Evolutionary conservation across 2,797 vertebrate species (phyloP), one percentile per base, ranked within the genome.

Genomic region (Eutrigla gurnardus): DNA sequence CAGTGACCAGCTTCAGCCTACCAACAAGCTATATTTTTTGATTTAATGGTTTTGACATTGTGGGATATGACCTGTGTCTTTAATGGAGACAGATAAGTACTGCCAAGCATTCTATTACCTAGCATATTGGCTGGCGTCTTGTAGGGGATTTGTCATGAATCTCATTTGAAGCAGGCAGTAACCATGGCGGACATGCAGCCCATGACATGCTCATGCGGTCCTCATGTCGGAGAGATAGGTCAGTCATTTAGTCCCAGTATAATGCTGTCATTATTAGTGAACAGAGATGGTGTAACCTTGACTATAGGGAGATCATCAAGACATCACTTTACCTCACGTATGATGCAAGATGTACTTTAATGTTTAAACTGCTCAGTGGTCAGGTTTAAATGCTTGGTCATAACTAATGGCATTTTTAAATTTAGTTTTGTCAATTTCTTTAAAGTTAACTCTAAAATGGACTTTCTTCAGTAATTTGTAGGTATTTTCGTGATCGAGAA

Each of bases 81-180:
- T 88, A 90, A 91, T 86, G 83, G 83, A 88, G 79, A 90, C 64
- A 83, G 80, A 92, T 91, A 86, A 86, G 80, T 83, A 81, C 75
- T 81, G 73, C 75, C 83, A 80, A 75, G 55, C 83, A 81, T 77
- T 73, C 73, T 80, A 88, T 91, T 89, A 91, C 77, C 73, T 47
- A 45, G 73, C 76, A 86, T 87, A 88, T 86, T 90, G 86, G 84
- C 84, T 69, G 68, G 82, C 76, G 82, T 83, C 90, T 81, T 83
- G 77, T 81, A 70, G 61, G 58, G 70, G 78, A 89, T 90, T 84
- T 90, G 86, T 88, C 89, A 87, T 89, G 84, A 91, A 91, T 91
- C 88, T 91, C 82, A 91, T 90, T 84, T 84, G 83, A 79, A 86
- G 84, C 65, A 73, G 79, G 81, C 69, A 78, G 80, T 7, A 77